Evolutionary conservation across 2,888 invertebrate species (phyloP).

Genomic region (Bombylius major): DNA sequence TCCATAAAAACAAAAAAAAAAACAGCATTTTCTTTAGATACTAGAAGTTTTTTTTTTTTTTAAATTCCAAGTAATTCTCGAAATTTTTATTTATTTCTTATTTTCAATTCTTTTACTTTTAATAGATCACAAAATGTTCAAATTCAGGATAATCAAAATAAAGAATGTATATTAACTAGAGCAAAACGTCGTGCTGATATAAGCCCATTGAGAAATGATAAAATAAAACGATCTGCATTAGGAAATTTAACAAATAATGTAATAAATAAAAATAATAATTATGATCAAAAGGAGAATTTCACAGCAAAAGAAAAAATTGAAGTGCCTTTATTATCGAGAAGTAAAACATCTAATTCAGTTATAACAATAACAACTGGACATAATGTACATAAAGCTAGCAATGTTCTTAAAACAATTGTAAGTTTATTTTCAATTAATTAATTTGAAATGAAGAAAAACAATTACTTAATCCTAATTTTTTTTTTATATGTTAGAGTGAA

Average conservation of each 20-base stretch:
- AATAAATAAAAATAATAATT: slow-evolving; percentile 39
- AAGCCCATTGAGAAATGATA: slow-evolving; percentile 62
- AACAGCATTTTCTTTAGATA: too few species aligned
- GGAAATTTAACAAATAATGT: slow-evolving; percentile 67
- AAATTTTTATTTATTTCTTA: too few species aligned
- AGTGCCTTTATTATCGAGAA: not conserved
- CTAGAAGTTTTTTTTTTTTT: too few species aligned
- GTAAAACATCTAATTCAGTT: too few species aligned
- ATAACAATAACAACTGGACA: not conserved
- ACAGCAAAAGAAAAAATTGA: slow-evolving; percentile 1
- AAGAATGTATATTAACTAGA: slow-evolving; percentile 23
- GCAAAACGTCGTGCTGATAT: slow-evolving; percentile 70
- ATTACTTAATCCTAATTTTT: not conserved
- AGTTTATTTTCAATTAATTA: not conserved
- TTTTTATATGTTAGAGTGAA: slow-evolving; percentile 25
- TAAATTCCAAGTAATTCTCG: too few species aligned
- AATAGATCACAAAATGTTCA: slow-evolving; percentile 19
- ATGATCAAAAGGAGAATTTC: slow-evolving; percentile 28
- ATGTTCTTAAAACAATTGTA: not conserved
- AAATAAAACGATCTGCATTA: slow-evolving; percentile 68
- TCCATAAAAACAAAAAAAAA: too few species aligned
- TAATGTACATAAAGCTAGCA: not conserved
- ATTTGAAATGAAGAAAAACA: not conserved
- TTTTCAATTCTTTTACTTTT: too few species aligned
- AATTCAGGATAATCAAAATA: slow-evolving; percentile 30